Evolutionary conservation across 2,797 vertebrate species (phyloP).

Genomic region (Apodemus agrarius): DNA sequence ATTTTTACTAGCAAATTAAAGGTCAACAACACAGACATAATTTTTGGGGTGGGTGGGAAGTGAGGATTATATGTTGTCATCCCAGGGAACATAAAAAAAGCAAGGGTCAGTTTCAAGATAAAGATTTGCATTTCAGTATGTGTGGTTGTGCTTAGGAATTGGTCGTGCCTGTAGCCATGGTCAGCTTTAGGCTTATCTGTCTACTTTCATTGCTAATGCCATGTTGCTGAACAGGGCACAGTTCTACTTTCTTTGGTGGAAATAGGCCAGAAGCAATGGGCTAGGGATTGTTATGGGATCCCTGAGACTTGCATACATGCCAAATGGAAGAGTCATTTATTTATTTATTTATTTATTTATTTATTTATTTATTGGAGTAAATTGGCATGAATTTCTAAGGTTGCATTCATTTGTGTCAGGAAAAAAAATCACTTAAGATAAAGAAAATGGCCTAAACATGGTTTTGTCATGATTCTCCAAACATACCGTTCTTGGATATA

Average conservation of each 20-base stretch:
- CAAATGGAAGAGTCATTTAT: not conserved
- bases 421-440: not conserved
- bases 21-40: not conserved
- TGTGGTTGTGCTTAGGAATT: not conserved
- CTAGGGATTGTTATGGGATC: rapidly evolving
- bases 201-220: not conserved
- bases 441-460: not conserved
- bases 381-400: not conserved
- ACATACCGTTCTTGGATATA: not conserved
- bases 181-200: not conserved
- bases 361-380: not conserved
- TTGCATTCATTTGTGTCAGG: not conserved
- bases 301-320: no score
- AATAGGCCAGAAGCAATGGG: not conserved
- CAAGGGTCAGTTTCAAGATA: not conserved
- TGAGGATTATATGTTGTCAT: not conserved
- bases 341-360: no score
- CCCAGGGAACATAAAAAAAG: not conserved
- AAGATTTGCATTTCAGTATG: not conserved
- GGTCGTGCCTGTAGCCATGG: not conserved
- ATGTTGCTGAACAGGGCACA: not conserved
- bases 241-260: not conserved
- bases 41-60: not conserved
- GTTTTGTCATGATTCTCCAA: not conserved
- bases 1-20: constrained; percentile 4